Percentiles rank a stretch among this genome's conserved stretches.
Evolutionary conservation across 1,140 invertebrate species (phyloP).

Genomic region (Drosophila trapezifrons): DNA sequence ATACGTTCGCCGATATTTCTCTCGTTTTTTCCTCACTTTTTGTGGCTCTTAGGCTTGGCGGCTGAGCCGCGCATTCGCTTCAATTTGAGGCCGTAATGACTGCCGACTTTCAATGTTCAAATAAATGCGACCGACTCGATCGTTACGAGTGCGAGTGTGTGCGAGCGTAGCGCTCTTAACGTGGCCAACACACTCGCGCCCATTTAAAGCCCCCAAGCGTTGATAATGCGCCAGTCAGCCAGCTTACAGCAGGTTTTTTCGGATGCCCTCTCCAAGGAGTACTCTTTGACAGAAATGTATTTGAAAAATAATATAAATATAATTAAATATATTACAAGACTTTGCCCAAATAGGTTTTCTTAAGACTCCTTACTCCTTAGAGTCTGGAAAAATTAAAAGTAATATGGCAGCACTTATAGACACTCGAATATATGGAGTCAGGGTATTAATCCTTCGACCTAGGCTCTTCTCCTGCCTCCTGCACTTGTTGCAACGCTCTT

Average conservation of each 20-base stretch:
- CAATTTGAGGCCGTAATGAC: slow-evolving; percentile 78
- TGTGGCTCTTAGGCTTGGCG: slow-evolving; percentile 27
- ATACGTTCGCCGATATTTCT: slow-evolving; percentile 34
- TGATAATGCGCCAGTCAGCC: slow-evolving; percentile 71
- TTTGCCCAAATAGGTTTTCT: too few relatives aligned
- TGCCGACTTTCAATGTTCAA: slow-evolving; percentile 80
- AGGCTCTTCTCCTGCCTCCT: neutral
- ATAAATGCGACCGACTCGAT: slow-evolving; percentile 73
- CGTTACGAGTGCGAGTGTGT: slow-evolving; percentile 16
- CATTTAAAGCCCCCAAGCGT: slow-evolving; percentile 80
- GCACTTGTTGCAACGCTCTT: slow-evolving; percentile 70
- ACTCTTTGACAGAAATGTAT: too few relatives aligned
- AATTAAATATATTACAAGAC: too few relatives aligned
- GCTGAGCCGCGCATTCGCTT: slow-evolving; percentile 59
- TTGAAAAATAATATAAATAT: too few relatives aligned
- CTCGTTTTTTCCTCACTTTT: neutral
- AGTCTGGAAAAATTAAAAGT: too few relatives aligned
- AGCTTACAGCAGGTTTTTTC: slow-evolving; percentile 66
- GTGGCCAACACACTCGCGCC: slow-evolving; percentile 67
- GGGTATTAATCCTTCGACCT: slow-evolving; percentile 22
- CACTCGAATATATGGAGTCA: neutral
- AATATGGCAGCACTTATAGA: too few relatives aligned
- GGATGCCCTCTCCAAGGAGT: slow-evolving; percentile 34
- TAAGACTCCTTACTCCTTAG: too few relatives aligned
- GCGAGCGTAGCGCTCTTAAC: slow-evolving; percentile 63